A percentile compares a stretch with the other conserved stretches of the same genome.
These are phyloP conservation scores for Hecatera dysodea DNA, from an alignment of 2,888 invertebrate species.

Conservation along the genomic window DNA sequence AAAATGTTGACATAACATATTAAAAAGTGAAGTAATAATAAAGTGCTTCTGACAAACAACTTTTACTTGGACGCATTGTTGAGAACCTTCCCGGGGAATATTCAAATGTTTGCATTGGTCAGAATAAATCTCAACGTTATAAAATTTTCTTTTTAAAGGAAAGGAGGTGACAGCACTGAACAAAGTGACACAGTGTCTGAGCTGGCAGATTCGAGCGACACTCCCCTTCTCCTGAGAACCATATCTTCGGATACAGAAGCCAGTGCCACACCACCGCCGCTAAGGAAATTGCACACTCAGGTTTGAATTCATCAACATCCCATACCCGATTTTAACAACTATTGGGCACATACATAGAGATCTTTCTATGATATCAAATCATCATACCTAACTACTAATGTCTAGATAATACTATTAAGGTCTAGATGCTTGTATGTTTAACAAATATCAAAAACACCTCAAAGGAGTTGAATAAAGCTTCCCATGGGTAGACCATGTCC, in stretches of 20 bases:
- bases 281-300: constrained; percentile 86
- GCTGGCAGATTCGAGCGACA: constrained; percentile 84
- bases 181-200: constrained; percentile 82
- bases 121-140: neutral
- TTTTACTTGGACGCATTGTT: no score
- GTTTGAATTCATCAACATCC: constrained; percentile 64
- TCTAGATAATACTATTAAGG: neutral
- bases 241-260: constrained; percentile 92
- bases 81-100: no score
- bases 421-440: neutral
- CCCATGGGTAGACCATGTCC: no score
- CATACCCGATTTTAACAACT: neutral
- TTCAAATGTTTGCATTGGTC: no score
- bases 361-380: neutral
- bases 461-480: no score
- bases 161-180: constrained; percentile 82
- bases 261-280: constrained; percentile 84
- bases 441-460: neutral
- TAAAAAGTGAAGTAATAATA: no score
- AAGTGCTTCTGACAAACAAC: no score
- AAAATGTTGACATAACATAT: no score
- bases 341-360: neutral
- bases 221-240: constrained; percentile 90
- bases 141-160: constrained; percentile 68
- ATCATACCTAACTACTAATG: no score